Percentiles rank a stretch among this genome's conserved stretches.
Conservation (phyloP, 1,140 invertebrate genomes). For the Chironomus striatipennis region DNA sequence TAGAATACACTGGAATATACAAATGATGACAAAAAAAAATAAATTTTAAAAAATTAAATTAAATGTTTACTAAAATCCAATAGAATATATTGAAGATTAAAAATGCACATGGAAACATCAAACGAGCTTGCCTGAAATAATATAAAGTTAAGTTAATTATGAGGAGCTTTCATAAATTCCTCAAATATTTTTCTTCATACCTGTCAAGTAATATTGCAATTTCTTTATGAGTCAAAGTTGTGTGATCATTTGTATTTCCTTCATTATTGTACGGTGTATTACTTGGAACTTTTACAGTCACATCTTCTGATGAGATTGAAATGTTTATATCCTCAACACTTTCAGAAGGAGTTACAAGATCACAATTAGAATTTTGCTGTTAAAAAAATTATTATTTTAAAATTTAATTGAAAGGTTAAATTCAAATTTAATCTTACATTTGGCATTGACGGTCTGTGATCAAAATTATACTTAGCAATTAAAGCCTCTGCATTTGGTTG, state of each 20-base stretch:
- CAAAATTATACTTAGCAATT: slow-evolving; percentile 42
- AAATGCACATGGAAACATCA: slow-evolving; percentile 69
- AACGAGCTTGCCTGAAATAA: slow-evolving; percentile 48
- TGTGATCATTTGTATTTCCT: slow-evolving; percentile 37
- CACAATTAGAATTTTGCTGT: slow-evolving; percentile 30
- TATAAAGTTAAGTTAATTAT: not conserved
- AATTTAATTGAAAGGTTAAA: too few relatives aligned
- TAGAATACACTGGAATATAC: too few relatives aligned
- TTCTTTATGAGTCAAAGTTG: slow-evolving; percentile 76
- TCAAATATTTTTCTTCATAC: too few relatives aligned
- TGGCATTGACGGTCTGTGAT: slow-evolving; percentile 65
- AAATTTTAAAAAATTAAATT: too few relatives aligned
- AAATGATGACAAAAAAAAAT: too few relatives aligned
- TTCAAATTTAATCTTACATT: slow-evolving; percentile 44
- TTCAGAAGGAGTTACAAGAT: slow-evolving; percentile 37
- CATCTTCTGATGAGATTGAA: slow-evolving; percentile 30
- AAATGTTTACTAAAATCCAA: slow-evolving; percentile 81
- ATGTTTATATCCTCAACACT: slow-evolving; percentile 29
- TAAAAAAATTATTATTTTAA: too few relatives aligned
- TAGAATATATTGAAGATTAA: slow-evolving; percentile 75
- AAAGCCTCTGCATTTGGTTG: slow-evolving; percentile 34
- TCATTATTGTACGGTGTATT: slow-evolving; percentile 28
- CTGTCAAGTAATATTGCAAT: slow-evolving; percentile 79
- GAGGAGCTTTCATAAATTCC: too few relatives aligned
- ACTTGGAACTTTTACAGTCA: slow-evolving; percentile 26